These are phyloP conservation scores for Catharus bicknelli DNA, from an alignment of 2,113 vertebrate genomes.

Conservation along the genomic window DNA sequence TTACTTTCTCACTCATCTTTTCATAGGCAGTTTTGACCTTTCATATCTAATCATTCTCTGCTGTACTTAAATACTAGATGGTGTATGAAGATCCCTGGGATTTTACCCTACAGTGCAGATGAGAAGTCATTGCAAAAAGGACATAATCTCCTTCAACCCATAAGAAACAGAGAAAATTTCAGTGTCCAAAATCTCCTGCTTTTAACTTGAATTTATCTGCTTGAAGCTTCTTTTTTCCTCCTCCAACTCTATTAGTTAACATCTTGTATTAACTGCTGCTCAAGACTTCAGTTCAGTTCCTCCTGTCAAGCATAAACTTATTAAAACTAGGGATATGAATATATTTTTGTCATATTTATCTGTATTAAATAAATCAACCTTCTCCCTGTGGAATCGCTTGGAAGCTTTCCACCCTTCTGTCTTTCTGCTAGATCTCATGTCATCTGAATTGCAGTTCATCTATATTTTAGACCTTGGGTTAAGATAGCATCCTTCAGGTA, in stretches of 20 bases:
- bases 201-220: background rate
- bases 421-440: slow-evolving; percentile 19
- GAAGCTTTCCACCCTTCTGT: slow-evolving; percentile 29
- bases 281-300: slow-evolving; percentile 7
- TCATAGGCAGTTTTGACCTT: slow-evolving; percentile 21
- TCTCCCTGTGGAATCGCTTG: background rate
- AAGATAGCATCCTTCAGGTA: slow-evolving; percentile 42
- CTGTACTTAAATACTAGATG: background rate
- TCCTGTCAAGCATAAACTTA: slow-evolving; percentile 46
- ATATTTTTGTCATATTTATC: slow-evolving; percentile 64
- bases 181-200: background rate
- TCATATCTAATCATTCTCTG: background rate
- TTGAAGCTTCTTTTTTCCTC: background rate
- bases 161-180: background rate
- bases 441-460: slow-evolving; percentile 42
- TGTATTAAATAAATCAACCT: slow-evolving; percentile 49
- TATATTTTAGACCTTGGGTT: slow-evolving; percentile 38
- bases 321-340: slow-evolving; percentile 42
- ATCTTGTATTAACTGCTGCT: slow-evolving; percentile 12
- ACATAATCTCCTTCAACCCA: background rate
- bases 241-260: background rate
- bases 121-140: background rate
- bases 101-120: background rate
- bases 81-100: background rate
- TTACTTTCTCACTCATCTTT: background rate